Percentiles rank a stretch among this genome's conserved stretches.
phyloP scores from a whole-genome alignment of 2,888 invertebrate species.

The Athalia rosae region DNA sequence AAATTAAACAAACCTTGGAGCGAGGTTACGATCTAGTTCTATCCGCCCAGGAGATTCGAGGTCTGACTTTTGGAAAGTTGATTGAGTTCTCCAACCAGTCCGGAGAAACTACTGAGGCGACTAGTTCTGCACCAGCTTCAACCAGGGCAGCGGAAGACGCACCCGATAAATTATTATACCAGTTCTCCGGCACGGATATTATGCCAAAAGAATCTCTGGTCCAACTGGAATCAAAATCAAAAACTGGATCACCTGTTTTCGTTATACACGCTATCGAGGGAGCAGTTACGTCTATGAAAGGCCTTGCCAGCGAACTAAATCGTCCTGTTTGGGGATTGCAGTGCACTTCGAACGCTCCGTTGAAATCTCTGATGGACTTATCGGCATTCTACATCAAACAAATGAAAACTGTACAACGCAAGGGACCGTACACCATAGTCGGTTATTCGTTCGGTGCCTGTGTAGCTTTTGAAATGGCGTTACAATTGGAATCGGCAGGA shows the following conservation, averaged over 20 bases:
- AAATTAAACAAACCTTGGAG: slow-evolving; percentile 97
- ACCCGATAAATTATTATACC: slow-evolving; percentile 64
- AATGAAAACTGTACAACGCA: slow-evolving; percentile 84
- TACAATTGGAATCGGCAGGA: slow-evolving; percentile 83
- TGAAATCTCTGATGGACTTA: slow-evolving; percentile 82
- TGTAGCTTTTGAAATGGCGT: slow-evolving; percentile 96
- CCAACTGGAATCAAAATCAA: slow-evolving; percentile 78
- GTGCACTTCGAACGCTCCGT: slow-evolving; percentile 86
- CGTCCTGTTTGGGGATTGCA: slow-evolving; percentile 92
- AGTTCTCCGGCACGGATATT: slow-evolving; percentile 78
- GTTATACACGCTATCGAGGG: slow-evolving; percentile 93
- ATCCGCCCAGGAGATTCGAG: slow-evolving; percentile 93
- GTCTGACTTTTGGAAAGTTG: slow-evolving; percentile 86
- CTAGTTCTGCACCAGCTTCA: slow-evolving; percentile 50
- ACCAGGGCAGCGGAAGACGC: slow-evolving; percentile 65
- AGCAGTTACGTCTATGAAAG: slow-evolving; percentile 82
- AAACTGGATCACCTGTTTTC: slow-evolving; percentile 77
- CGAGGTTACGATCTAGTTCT: slow-evolving; percentile 93
- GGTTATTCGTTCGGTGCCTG: slow-evolving; percentile 98
- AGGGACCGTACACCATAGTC: slow-evolving; percentile 90
- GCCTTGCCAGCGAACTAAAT: slow-evolving; percentile 83
- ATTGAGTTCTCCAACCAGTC: slow-evolving; percentile 75
- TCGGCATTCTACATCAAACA: slow-evolving; percentile 84
- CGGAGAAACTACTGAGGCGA: slow-evolving; percentile 48
- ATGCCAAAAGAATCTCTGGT: slow-evolving; percentile 86